These are phyloP conservation scores for Calosoma granatense DNA, from an alignment of 1,140 invertebrate genomes.

Conservation along the genomic window DNA sequence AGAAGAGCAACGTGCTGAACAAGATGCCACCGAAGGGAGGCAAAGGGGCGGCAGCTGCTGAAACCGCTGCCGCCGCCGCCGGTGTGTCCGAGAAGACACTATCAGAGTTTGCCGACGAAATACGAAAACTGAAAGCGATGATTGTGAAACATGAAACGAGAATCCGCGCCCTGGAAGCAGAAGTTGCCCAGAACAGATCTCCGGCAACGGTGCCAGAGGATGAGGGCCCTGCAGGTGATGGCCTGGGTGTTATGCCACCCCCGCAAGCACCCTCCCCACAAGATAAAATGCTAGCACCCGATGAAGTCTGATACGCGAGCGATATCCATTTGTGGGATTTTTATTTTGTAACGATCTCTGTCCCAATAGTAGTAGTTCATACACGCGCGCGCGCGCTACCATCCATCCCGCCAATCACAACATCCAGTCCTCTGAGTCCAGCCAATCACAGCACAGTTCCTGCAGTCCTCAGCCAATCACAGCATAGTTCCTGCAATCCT, in stretches of 20 bases:
- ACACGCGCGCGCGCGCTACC: too few species aligned
- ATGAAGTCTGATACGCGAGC: constrained; percentile 33
- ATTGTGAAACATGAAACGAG: constrained; percentile 91
- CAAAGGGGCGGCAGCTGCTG: constrained; percentile 31
- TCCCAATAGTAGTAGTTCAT: too few species aligned
- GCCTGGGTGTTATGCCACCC: neutral
- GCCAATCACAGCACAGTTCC: too few species aligned
- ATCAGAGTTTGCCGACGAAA: constrained; percentile 76
- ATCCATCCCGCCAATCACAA: too few species aligned
- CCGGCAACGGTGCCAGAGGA: constrained; percentile 23
- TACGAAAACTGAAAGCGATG: constrained; percentile 83
- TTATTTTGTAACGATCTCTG: too few species aligned
- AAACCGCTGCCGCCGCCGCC: constrained; percentile 19
- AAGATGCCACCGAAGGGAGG: constrained; percentile 38
- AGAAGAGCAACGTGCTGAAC: constrained; percentile 60
- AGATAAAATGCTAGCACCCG: constrained; percentile 32
- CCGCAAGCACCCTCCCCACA: neutral
- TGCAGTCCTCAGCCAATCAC: too few species aligned
- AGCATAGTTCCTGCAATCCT: too few species aligned
- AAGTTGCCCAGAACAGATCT: constrained; percentile 37
- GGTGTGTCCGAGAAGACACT: constrained; percentile 49
- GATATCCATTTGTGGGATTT: too few species aligned
- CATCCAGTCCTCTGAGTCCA: too few species aligned
- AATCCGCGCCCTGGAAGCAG: constrained; percentile 61
- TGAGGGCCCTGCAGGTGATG: constrained; percentile 9